Conservation (phyloP, 2,888 invertebrate species). For the Endomychus coccineus region DNA sequence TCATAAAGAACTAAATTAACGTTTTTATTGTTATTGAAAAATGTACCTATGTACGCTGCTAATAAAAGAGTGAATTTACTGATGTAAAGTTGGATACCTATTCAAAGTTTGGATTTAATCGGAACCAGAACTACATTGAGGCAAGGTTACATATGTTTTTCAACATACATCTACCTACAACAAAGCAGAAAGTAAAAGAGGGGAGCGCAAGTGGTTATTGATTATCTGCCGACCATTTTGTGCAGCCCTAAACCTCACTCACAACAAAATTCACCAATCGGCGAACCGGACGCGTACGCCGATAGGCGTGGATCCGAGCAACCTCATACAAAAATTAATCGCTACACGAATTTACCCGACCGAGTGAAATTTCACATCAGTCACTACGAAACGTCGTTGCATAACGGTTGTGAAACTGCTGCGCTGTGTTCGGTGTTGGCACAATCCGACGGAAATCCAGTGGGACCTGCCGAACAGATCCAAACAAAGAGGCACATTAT, state of each 20-base stretch:
- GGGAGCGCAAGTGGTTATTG: constrained; percentile 30
- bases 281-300: constrained; percentile 12
- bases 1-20: too few species aligned
- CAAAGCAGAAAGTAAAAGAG: constrained; percentile 8
- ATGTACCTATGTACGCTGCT: too few species aligned
- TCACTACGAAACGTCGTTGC: constrained; percentile 18
- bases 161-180: constrained; percentile 10
- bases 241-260: constrained; percentile 33
- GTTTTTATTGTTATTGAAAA: too few species aligned
- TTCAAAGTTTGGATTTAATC: too few species aligned
- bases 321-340: constrained; percentile 22
- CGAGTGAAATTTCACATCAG: constrained; percentile 19
- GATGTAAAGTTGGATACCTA: too few species aligned
- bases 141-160: too few species aligned
- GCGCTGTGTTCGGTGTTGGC: constrained; percentile 3
- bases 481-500: too few species aligned
- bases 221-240: constrained; percentile 44
- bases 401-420: constrained; percentile 13
- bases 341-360: constrained; percentile 27
- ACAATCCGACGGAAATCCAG: too few species aligned
- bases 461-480: too few species aligned
- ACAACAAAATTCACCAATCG: constrained; percentile 34
- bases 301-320: constrained; percentile 15
- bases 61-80: too few species aligned
- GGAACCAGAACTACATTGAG: too few species aligned